phyloP scores from a whole-genome alignment of 1,140 invertebrate species.

The Drosophila nikananu region DNA sequence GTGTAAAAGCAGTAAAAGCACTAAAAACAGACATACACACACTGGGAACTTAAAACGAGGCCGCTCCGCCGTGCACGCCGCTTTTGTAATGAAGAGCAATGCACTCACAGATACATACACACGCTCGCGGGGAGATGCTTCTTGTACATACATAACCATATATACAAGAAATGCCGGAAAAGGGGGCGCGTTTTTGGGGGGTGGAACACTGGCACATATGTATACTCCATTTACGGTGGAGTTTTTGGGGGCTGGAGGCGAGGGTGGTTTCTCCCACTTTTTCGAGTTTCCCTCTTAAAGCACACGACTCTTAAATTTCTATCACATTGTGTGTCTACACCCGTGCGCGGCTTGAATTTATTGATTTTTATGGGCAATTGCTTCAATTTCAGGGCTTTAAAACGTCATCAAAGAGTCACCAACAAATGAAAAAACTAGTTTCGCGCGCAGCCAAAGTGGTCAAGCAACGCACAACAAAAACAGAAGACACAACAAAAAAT shows the following conservation, averaged over 20 bases:
- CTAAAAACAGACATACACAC: constrained; percentile 29
- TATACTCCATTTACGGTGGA: constrained; percentile 49
- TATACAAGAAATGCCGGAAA: constrained; percentile 67
- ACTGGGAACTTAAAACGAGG: constrained; percentile 61
- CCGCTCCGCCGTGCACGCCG: constrained; percentile 57
- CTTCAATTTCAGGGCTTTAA: constrained; percentile 68
- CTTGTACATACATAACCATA: constrained; percentile 6
- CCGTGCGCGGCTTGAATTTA: constrained; percentile 67
- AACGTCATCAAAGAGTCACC: constrained; percentile 56
- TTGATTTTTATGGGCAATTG: constrained; percentile 70
- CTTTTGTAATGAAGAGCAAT: constrained; percentile 74
- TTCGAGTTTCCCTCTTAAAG: constrained; percentile 67
- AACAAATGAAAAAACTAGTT: constrained; percentile 60
- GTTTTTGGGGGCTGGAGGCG: constrained; percentile 33
- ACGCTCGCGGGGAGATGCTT: constrained; percentile 49
- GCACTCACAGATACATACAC: constrained; percentile 64
- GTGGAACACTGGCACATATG: constrained; percentile 43
- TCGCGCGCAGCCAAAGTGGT: constrained; percentile 73
- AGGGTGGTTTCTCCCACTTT: constrained; percentile 65
- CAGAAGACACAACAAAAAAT: constrained; percentile 32
- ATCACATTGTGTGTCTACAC: constrained; percentile 67
- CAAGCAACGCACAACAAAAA: constrained; percentile 64
- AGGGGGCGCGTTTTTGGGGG: constrained; percentile 68
- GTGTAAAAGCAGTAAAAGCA: constrained; percentile 60
- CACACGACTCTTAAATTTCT: constrained; percentile 56